These are phyloP conservation scores for Drosophila tsacasi DNA, from an alignment of 1,140 invertebrate genomes.

Conservation along the genomic window DNA sequence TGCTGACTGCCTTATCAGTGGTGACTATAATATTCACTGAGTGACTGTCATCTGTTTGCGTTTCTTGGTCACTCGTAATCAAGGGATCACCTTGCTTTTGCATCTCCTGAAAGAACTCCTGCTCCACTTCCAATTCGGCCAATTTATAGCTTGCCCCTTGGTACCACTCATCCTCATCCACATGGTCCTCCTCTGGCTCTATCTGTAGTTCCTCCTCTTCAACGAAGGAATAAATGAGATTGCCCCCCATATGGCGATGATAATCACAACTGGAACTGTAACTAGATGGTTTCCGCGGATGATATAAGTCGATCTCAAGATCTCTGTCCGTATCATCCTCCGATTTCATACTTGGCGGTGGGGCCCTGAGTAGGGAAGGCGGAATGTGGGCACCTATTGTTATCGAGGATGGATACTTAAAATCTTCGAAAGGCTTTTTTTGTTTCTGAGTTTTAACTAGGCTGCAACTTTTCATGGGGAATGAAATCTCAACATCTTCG, in stretches of 20 bases:
- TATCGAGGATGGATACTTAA: no score
- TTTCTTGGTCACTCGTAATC: background rate
- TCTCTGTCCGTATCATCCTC: conserved; percentile 6
- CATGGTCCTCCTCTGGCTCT: background rate
- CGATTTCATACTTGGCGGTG: conserved; percentile 27
- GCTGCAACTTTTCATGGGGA: background rate
- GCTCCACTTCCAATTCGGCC: conserved; percentile 22
- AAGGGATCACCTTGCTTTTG: background rate
- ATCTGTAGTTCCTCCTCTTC: conserved; percentile 9
- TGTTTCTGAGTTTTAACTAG: background rate
- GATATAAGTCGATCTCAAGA: background rate
- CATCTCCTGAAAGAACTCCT: conserved; percentile 6
- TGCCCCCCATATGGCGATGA: background rate
- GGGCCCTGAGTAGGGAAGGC: background rate
- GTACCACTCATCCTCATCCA: conserved; percentile 40
- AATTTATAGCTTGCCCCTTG: conserved; percentile 1
- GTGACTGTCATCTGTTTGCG: conserved; percentile 5
- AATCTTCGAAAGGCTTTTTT: background rate
- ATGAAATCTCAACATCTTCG: no score
- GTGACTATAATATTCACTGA: conserved; percentile 17
- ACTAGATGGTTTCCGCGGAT: background rate
- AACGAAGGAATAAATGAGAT: conserved; percentile 20
- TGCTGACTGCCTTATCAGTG: conserved; percentile 28
- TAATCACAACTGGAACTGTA: background rate
- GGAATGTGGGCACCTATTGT: no score